Evolutionary conservation across 2,888 invertebrate genomes (phyloP).

Genomic region (Apocheima hispidaria): DNA sequence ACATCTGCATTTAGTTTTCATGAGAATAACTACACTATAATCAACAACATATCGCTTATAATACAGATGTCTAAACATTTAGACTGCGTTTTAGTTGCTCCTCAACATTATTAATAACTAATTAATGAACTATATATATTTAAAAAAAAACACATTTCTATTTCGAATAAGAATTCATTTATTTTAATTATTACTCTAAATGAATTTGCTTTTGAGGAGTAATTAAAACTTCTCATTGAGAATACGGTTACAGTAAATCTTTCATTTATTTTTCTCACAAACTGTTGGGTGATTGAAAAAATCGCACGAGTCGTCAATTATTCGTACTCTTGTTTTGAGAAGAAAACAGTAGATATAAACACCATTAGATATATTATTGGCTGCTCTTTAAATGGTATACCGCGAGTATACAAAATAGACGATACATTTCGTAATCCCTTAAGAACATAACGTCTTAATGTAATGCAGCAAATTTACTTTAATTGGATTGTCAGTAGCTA

Average conservation of each 20-base stretch:
- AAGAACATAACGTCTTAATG: too few species aligned
- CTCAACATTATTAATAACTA: conserved; percentile 14
- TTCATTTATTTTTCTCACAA: conserved; percentile 39
- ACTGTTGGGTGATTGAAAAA: conserved; percentile 39
- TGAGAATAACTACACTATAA: conserved; percentile 28
- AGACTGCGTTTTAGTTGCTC: conserved; percentile 48
- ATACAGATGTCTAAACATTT: conserved; percentile 35
- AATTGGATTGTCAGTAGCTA: not conserved
- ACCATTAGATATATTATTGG: not conserved
- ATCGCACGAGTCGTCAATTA: not conserved
- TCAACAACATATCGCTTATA: conserved; percentile 43
- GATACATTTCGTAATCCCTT: not conserved
- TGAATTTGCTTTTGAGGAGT: conserved; percentile 28
- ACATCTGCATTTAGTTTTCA: conserved; percentile 22
- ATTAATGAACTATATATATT: not conserved
- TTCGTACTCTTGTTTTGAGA: not conserved
- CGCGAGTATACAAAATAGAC: too few species aligned
- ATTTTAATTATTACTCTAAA: too few species aligned
- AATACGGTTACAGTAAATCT: conserved; percentile 65
- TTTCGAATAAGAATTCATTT: too few species aligned
- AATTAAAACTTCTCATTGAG: conserved; percentile 42
- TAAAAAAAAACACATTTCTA: too few species aligned
- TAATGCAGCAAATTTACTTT: not conserved
- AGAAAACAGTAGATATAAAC: too few species aligned
- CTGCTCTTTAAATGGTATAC: too few species aligned